Evolutionary conservation across 2,797 vertebrate genomes (phyloP).

Genomic region (Sebastes oblongus): DNA sequence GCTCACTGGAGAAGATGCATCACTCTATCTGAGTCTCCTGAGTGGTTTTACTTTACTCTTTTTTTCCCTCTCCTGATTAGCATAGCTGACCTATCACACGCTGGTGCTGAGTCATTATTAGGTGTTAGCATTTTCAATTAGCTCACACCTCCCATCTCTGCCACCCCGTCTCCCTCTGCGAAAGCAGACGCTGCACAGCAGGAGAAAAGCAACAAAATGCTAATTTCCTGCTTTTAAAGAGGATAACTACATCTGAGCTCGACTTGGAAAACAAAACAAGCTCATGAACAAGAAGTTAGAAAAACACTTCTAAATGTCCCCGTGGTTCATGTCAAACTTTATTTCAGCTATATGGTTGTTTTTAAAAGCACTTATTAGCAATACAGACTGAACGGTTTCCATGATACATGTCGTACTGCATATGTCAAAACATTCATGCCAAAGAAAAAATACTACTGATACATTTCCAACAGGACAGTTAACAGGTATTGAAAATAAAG

Average conservation of each 20-base stretch:
- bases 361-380: constrained; percentile 84
- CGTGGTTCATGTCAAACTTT: constrained; percentile 76
- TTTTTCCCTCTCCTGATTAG: constrained; percentile 39
- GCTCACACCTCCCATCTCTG: constrained; percentile 57
- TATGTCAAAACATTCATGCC: constrained; percentile 83
- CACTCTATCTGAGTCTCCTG: constrained; percentile 26
- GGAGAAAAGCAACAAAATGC: constrained; percentile 77
- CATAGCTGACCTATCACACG: constrained; percentile 70
- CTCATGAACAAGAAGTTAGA: constrained; percentile 3
- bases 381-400: constrained; percentile 78
- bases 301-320: constrained; percentile 26
- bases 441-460: constrained; percentile 73
- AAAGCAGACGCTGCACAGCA: constrained; percentile 74
- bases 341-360: constrained; percentile 82
- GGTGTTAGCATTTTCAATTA: constrained; percentile 74
- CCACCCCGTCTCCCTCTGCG: constrained; percentile 51
- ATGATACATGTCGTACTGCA: constrained; percentile 80
- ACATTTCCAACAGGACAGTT: constrained; percentile 73
- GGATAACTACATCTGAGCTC: constrained; percentile 41
- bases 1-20: constrained; percentile 54
- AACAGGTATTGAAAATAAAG: constrained; percentile 74
- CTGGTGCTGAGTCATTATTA: constrained; percentile 72
- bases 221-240: constrained; percentile 37
- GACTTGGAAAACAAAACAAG: constrained; percentile 22
- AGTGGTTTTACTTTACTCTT: constrained; percentile 9